A percentile compares a stretch with the other conserved stretches of the same genome.
phyloP scores from a whole-genome alignment of 2,113 vertebrate genomes.

The Bagarius yarrelli region DNA sequence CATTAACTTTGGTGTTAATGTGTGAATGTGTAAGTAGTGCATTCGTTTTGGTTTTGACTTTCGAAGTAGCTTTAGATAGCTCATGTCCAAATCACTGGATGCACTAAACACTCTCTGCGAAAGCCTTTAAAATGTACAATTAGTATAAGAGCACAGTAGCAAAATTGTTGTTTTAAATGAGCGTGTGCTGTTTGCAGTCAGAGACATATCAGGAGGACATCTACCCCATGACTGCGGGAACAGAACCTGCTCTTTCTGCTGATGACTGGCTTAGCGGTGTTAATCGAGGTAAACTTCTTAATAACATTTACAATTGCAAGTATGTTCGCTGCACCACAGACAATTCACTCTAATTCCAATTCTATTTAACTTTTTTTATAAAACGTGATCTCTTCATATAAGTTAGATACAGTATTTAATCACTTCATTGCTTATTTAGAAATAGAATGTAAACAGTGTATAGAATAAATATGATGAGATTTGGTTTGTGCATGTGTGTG shows the following conservation, averaged over 20 bases:
- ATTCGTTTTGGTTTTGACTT: not conserved
- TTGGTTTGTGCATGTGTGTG: not conserved
- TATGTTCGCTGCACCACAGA: not conserved
- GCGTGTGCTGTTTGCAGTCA: constrained; percentile 72
- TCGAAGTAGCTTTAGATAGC: not conserved
- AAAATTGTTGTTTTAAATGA: not conserved
- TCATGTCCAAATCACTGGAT: not conserved
- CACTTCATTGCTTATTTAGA: not conserved
- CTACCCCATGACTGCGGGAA: constrained; percentile 95
- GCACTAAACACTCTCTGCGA: not conserved
- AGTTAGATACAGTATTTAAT: not conserved
- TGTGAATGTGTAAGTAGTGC: not conserved
- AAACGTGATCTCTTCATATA: not conserved
- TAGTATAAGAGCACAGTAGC: not conserved
- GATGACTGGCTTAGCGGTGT: constrained; percentile 92
- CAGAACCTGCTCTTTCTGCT: constrained; percentile 84
- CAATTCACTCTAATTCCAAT: not conserved
- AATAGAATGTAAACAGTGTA: not conserved
- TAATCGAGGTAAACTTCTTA: constrained; percentile 78
- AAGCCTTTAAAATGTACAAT: not conserved
- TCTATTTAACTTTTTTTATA: not conserved
- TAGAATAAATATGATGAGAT: not conserved
- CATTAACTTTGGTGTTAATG: not conserved
- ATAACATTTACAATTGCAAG: not conserved
- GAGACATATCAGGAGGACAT: constrained; percentile 98